Evolutionary conservation across 2,113 vertebrate species (phyloP), one percentile per base, ranked within the genome.

Genomic region (Sinocyclocheilus maitianheensis): DNA sequence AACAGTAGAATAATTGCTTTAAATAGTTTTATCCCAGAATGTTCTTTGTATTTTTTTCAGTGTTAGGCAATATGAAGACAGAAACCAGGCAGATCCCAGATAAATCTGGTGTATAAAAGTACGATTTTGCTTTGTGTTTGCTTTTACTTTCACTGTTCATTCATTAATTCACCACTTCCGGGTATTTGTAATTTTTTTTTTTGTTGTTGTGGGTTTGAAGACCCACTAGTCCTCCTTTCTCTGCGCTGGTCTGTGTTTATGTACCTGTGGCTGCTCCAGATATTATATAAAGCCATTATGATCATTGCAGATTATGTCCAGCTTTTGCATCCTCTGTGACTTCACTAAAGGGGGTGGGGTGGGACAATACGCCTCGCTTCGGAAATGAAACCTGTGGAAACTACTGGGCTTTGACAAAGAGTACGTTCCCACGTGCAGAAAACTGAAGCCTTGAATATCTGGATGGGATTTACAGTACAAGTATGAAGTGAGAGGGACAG

Each of bases 241-340:
- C 34, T 14, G 16, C 1, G 22, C 30, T 69, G 60, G 7, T 67
- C 51, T 85, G 46, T 83, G 85, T 87, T 87, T 72, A 26, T 83
- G 5, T 78, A 87, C 81, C 86, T 84, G 86, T 84, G 81, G 48
- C 81, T 84, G 72, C 34, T 84, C 74, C 37, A 87, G 63, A 72
- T 84, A 84, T 87, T 84, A 87, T 18, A 84, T 87, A 87, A 87
- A 87, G 62, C 81, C 72, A 83, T 87, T 87, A 87, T 83, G 80
- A 87, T 83, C 80, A 83, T 69, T 77, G 72, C 34, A 82, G 80
- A 87, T 77, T 87, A 87, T 84, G 62, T 84, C 74, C 63, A 55
- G 80, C 48, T 62, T 86, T 55, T 14, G 53, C 53, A 1, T 58
- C 43, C 85, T 76, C 85, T 75, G 58, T 65, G 78, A 80, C 34